Base-by-base conservation (phyloP, 2,888 invertebrate genomes). In the Macrophya alboannulata region DNA sequence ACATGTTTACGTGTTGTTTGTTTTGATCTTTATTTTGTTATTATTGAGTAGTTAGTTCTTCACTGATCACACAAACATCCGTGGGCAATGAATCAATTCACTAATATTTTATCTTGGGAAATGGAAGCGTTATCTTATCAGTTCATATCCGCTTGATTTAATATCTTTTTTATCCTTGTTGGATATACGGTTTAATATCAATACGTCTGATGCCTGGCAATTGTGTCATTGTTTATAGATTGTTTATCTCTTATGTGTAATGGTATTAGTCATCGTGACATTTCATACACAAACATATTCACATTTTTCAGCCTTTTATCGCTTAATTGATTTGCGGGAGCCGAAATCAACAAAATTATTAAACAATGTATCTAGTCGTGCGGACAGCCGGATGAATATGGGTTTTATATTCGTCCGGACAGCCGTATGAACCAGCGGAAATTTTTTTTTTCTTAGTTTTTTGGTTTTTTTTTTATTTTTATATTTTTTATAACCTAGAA, bases 121-220 rank as follows among this genome's bases (percentile, higher is more conserved):
- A 43, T 8, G 6, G n/a, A n/a, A 55, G 62, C 17, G 62, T 83
- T 68, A 83, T 65, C 83, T 83, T 83, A 83, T 83, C 83, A 68
- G 48, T 31, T 31, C 25, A 43, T 81, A 43, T 37, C 40, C 40
- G 62, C 21, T 83, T 31, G 9, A 9, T 31, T 51, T 21, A n/a
- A 59, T 48, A 71, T 10, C 51, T 40, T 15, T 21, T 37, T 37
- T 31, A 9, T 37, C 17, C 31, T 81, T 55, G 37, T 12, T 17
- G 21, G 21, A 55, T 5, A 2, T 31, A 25, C n/a, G 21, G 45
- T 31, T 37, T 17, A 8, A 45, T 9, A 25, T 59, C 77, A 37
- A 62, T n/a, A 45, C 45, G 43, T 43, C 72, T 59, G 6, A 59
- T 4, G 72, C 9, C 17, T 43, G 72, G 40, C 43, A n/a, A n/a